Conservation (phyloP, 2,113 vertebrate species). For the Nymphicus hollandicus region DNA sequence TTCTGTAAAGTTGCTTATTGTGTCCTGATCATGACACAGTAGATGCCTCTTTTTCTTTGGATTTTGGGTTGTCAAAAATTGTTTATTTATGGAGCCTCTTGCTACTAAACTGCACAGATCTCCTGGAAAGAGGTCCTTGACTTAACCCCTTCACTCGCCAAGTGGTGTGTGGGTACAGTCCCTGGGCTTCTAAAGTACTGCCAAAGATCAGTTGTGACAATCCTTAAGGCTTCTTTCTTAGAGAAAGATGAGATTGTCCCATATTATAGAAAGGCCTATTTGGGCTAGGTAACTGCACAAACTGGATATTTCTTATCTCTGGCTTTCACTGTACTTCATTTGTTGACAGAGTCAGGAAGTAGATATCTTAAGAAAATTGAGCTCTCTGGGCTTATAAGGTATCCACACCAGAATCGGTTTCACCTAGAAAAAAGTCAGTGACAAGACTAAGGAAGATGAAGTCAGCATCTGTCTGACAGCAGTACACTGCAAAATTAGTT, state of each 20-base stretch:
- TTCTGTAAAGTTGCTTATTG: neutral
- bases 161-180: neutral
- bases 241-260: neutral
- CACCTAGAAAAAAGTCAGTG: neutral
- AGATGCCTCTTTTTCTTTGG: neutral
- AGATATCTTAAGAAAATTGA: neutral
- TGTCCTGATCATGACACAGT: neutral
- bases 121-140: neutral
- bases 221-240: neutral
- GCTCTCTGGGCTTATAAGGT: neutral
- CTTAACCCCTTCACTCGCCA: neutral
- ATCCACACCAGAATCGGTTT: neutral
- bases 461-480: neutral
- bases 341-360: neutral
- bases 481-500: neutral
- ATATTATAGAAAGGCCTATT: neutral
- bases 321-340: neutral
- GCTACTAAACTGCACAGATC: neutral
- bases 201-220: neutral
- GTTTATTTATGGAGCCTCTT: neutral
- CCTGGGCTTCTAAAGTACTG: neutral
- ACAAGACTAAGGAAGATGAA: neutral
- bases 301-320: neutral
- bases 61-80: neutral
- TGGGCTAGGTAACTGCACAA: neutral